These are phyloP conservation scores for Naja naja DNA, from an alignment of 2,113 vertebrate species.

Conservation along the genomic window DNA sequence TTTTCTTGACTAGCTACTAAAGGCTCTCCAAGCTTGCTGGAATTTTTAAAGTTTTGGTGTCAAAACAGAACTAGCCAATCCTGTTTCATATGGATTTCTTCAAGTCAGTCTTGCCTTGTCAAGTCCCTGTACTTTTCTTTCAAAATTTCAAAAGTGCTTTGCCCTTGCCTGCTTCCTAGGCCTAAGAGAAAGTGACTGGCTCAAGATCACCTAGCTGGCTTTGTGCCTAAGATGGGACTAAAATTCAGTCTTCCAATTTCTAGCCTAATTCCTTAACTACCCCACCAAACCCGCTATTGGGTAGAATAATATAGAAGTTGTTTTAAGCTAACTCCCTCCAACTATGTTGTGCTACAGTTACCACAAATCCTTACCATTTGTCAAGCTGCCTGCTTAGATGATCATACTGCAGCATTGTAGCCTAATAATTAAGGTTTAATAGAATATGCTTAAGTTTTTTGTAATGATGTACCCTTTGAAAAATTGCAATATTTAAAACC, in stretches of 20 bases:
- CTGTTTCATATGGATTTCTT: neutral
- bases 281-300: neutral
- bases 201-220: neutral
- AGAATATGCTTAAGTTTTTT: neutral
- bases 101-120: neutral
- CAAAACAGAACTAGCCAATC: neutral
- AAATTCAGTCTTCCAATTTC: neutral
- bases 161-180: neutral
- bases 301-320: neutral
- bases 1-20: neutral
- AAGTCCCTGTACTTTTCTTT: neutral
- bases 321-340: neutral
- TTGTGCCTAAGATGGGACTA: neutral
- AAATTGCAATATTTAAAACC: neutral
- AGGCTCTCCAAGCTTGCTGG: neutral
- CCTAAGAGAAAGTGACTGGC: neutral
- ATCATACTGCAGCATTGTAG: neutral
- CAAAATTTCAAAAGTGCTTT: neutral
- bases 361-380: neutral
- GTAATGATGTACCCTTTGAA: neutral
- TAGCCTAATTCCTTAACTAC: neutral
- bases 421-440: neutral
- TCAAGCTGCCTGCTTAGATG: neutral
- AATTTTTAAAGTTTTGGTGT: neutral
- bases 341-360: neutral